A percentile compares a stretch with the other conserved stretches of the same genome.
Evolutionary conservation across 2,888 invertebrate species (phyloP).

Genomic region (Saturnia pavonia): DNA sequence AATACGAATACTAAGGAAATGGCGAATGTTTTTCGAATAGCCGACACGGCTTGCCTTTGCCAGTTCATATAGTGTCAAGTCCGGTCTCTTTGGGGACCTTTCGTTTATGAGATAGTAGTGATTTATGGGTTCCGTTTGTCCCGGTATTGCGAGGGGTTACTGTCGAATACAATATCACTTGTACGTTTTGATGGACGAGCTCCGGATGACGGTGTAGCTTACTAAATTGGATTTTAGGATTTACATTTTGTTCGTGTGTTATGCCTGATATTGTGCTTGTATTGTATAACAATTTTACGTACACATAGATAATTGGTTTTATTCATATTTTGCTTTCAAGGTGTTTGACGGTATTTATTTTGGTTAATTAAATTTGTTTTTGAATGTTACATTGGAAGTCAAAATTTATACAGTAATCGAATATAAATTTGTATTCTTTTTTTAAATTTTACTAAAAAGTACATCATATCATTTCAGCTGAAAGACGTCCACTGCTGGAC

Average conservation of each 20-base stretch:
- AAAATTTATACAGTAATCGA: too few relatives aligned
- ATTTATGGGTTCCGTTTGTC: conserved; percentile 58
- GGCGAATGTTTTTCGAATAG: conserved; percentile 55
- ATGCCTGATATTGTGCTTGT: not conserved
- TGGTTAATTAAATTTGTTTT: not conserved
- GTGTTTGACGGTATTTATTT: not conserved
- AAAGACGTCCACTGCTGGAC: too few relatives aligned
- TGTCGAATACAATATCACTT: conserved; percentile 50
- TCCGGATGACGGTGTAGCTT: conserved; percentile 37
- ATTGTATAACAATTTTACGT: not conserved
- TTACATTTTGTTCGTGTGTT: conserved; percentile 21
- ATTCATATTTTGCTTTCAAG: not conserved
- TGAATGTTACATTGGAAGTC: too few relatives aligned
- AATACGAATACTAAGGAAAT: conserved; percentile 48
- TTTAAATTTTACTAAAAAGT: too few relatives aligned
- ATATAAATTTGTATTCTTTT: too few relatives aligned
- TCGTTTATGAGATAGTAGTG: conserved; percentile 60
- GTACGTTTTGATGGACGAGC: conserved; percentile 57
- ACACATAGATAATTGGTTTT: not conserved
- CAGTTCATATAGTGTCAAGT: conserved; percentile 64
- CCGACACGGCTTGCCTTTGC: conserved; percentile 62
- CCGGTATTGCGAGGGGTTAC: conserved; percentile 47
- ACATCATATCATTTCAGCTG: too few relatives aligned
- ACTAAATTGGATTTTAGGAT: conserved; percentile 19
- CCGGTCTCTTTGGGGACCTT: conserved; percentile 49